Conservation (phyloP, 1,140 invertebrate genomes). For the Drosophila nebulosa region DNA sequence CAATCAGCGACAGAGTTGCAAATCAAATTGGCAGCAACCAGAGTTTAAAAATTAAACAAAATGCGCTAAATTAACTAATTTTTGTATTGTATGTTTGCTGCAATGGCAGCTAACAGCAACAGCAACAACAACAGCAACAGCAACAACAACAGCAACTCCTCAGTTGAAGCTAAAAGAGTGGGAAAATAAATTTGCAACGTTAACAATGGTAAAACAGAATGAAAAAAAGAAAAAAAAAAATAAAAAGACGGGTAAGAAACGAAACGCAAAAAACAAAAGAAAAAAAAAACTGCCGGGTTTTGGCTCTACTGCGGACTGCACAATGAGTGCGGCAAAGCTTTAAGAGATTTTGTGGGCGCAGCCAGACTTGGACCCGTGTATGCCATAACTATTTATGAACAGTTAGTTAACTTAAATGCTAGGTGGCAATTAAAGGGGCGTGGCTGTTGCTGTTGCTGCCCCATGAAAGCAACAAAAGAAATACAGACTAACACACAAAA, state of each 20-base stretch:
- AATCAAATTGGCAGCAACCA: slow-evolving; percentile 68
- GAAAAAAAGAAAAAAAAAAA: slow-evolving; percentile 8
- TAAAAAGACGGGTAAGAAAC: not conserved
- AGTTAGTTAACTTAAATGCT: slow-evolving; percentile 78
- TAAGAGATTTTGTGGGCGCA: slow-evolving; percentile 63
- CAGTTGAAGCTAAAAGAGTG: slow-evolving; percentile 45
- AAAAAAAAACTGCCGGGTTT: not conserved
- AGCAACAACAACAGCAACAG: slow-evolving; percentile 14
- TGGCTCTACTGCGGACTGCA: not conserved
- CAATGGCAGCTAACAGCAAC: slow-evolving; percentile 20
- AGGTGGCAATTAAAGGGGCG: slow-evolving; percentile 78
- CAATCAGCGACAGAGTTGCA: slow-evolving; percentile 67
- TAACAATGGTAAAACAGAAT: slow-evolving; percentile 62
- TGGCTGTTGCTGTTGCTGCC: slow-evolving; percentile 32
- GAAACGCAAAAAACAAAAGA: slow-evolving; percentile 17
- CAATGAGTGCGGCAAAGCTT: slow-evolving; percentile 22
- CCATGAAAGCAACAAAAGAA: not conserved
- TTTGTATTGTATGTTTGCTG: slow-evolving; percentile 34
- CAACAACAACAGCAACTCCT: slow-evolving; percentile 38
- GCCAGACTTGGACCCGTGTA: slow-evolving; percentile 52
- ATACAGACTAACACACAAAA: not conserved
- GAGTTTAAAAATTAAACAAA: slow-evolving; percentile 69
- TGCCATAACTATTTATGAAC: slow-evolving; percentile 80
- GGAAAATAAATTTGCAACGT: slow-evolving; percentile 71
- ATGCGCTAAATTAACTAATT: slow-evolving; percentile 74